A percentile compares a stretch with the other conserved stretches of the same genome.
Conservation (phyloP, 2,888 invertebrate genomes). For the Chouioia cunea region DNA sequence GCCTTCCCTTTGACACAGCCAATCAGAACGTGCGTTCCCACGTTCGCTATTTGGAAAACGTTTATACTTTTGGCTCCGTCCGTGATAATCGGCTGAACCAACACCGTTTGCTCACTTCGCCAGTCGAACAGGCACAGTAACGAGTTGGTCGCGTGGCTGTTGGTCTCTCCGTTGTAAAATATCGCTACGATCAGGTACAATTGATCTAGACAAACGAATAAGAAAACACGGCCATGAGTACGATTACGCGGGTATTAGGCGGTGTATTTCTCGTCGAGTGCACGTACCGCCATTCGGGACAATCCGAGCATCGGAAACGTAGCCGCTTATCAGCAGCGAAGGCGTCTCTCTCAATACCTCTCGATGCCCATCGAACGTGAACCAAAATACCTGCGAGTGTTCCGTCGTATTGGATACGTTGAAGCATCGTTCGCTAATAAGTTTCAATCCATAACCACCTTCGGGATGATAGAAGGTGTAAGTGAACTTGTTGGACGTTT, state of each 20-base stretch:
- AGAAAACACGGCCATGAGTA: background rate
- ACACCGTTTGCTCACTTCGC: slow-evolving; percentile 37
- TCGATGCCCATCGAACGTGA: slow-evolving; percentile 15
- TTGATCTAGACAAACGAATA: slow-evolving; percentile 49
- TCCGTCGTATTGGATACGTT: slow-evolving; percentile 41
- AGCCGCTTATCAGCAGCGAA: slow-evolving; percentile 50
- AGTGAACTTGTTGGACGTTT: slow-evolving; percentile 42
- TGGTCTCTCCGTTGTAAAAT: slow-evolving; percentile 52
- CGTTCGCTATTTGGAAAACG: slow-evolving; percentile 50
- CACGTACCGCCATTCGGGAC: slow-evolving; percentile 45
- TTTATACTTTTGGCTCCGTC: slow-evolving; percentile 55
- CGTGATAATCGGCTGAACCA: slow-evolving; percentile 54
- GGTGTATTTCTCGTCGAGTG: background rate
- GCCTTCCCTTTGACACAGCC: slow-evolving; percentile 53
- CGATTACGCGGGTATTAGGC: too few species aligned
- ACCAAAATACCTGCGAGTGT: slow-evolving; percentile 54
- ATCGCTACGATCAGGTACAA: slow-evolving; percentile 57
- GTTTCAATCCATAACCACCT: slow-evolving; percentile 50
- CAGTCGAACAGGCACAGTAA: slow-evolving; percentile 55
- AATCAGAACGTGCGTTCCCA: slow-evolving; percentile 52
- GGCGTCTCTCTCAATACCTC: background rate
- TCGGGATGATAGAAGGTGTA: slow-evolving; percentile 52
- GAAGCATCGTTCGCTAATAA: slow-evolving; percentile 52
- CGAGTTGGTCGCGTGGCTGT: slow-evolving; percentile 54
- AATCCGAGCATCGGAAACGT: slow-evolving; percentile 53